Percentiles rank a stretch among this genome's conserved stretches.
Conservation (phyloP, 2,113 vertebrate species). For the Cettia cetti region DNA sequence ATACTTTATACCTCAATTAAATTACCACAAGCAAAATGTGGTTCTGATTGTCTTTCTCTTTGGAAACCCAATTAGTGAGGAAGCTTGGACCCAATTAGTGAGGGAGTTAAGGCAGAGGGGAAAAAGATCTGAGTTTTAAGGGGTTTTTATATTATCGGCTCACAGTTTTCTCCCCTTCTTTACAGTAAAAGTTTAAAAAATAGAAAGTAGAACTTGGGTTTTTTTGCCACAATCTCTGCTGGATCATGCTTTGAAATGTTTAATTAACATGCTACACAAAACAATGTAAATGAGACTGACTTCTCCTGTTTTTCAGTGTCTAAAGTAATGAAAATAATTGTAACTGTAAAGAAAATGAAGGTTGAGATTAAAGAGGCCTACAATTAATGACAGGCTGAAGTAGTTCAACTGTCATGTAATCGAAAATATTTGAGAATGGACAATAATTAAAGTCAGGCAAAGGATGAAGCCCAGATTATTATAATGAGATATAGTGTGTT, state of each 20-base stretch:
- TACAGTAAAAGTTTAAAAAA: not conserved
- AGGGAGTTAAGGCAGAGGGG: not conserved
- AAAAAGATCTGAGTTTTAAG: not conserved
- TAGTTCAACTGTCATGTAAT: slow-evolving; percentile 72
- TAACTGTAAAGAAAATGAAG: slow-evolving; percentile 59
- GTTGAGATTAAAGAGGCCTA: slow-evolving; percentile 67
- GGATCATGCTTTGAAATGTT: slow-evolving; percentile 44
- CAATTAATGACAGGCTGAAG: slow-evolving; percentile 72
- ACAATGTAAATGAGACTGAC: slow-evolving; percentile 25
- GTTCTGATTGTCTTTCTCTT: not conserved
- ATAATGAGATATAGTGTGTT: slow-evolving; percentile 70
- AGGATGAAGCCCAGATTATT: slow-evolving; percentile 70
- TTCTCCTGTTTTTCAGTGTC: slow-evolving; percentile 34
- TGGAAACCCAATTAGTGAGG: not conserved
- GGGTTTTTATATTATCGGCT: not conserved
- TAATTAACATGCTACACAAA: slow-evolving; percentile 46
- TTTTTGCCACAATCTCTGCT: not conserved
- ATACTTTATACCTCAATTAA: not conserved
- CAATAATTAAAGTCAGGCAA: slow-evolving; percentile 76
- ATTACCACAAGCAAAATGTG: not conserved
- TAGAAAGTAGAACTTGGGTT: not conserved
- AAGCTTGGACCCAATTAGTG: not conserved
- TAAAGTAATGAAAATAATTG: slow-evolving; percentile 47
- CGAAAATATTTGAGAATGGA: slow-evolving; percentile 64
- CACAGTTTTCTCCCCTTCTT: not conserved